phyloP scores from a whole-genome alignment of 1,140 invertebrate species.

The Brachionus sp. region DNA sequence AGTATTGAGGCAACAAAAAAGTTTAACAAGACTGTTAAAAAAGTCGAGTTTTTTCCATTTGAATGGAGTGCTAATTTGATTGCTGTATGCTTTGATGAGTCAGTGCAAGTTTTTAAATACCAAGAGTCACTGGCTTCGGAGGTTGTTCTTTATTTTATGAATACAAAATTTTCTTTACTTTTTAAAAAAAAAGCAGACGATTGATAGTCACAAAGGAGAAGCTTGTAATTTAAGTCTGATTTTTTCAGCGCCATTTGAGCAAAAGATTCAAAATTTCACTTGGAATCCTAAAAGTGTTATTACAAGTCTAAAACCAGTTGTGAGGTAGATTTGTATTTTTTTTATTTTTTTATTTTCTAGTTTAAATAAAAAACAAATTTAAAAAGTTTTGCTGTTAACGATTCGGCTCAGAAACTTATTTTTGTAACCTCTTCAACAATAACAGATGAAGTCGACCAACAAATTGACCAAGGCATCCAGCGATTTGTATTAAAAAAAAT shows the following conservation, averaged over 20 bases:
- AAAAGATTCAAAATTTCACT: constrained; percentile 11
- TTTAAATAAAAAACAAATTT: neutral
- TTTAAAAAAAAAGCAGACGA: neutral
- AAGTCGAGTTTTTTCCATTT: constrained; percentile 23
- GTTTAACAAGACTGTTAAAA: constrained; percentile 17
- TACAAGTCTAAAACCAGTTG: constrained; percentile 18
- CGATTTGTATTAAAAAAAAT: neutral
- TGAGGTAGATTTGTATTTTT: neutral
- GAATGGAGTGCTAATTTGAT: constrained; percentile 33
- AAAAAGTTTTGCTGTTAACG: neutral
- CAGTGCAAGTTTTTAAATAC: neutral
- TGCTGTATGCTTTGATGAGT: neutral
- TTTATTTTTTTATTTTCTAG: neutral
- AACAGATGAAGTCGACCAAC: neutral
- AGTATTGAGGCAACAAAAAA: constrained; percentile 14
- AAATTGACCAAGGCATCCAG: neutral
- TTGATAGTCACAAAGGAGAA: neutral
- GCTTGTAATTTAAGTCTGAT: neutral
- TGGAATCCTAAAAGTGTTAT: constrained; percentile 27
- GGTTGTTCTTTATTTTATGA: neutral
- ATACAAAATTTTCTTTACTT: neutral
- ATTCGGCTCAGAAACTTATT: neutral
- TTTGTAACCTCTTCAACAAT: neutral
- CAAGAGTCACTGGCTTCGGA: neutral
- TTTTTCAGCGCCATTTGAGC: neutral